Base-by-base conservation (phyloP, 2,113 vertebrate species). In the Micromys minutus region DNA sequence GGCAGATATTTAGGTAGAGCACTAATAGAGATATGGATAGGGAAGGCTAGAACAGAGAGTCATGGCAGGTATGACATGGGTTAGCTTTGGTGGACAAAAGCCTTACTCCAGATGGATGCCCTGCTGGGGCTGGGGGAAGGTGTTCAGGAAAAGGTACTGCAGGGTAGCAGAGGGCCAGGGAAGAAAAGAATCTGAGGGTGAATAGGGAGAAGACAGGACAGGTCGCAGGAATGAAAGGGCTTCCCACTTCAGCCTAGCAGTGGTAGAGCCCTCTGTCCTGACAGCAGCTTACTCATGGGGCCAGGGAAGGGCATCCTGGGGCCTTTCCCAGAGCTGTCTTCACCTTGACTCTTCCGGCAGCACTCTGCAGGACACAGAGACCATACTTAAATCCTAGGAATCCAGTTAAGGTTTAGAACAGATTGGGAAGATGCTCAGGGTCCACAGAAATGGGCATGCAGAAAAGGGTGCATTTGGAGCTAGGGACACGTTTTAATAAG, bases 401-500 rank as follows among this genome's bases (percentile, higher is more conserved):
- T 47, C 45, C 19, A 80, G 84, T 31, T 24, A 69, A 84, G 10
- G 34, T n/a, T 87, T 65, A n/a, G 34, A 45, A 59, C 52, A 81
- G 55, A 84, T 9, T 81, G 71, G 81, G 57, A 85, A 71, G 52
- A 55, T 26, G 17, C 4, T 36, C 39, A 39, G 76, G 13, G 17
- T 55, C 59, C 31, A 83, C 3, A 1, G 17, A 10, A n/a, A 7
- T 24, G 0, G 7, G 15, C 4, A n/a, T 80, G 52, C 7, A 47
- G 29, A 50, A 90, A 92, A 74, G n/a, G 26, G 50, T 36, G 0
- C 52, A 52, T 47, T 93, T 59, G 11, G 3, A 88, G 13, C 72
- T 92, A 52, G 77, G 42, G 24, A 17, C 57, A 63, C 47, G 55
- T 87, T 89, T 88, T 69, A 87, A 50, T 83, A 95, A 74, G 87